Evolutionary conservation across 2,113 vertebrate species (phyloP).

Genomic region (Pelodiscus sinensis): DNA sequence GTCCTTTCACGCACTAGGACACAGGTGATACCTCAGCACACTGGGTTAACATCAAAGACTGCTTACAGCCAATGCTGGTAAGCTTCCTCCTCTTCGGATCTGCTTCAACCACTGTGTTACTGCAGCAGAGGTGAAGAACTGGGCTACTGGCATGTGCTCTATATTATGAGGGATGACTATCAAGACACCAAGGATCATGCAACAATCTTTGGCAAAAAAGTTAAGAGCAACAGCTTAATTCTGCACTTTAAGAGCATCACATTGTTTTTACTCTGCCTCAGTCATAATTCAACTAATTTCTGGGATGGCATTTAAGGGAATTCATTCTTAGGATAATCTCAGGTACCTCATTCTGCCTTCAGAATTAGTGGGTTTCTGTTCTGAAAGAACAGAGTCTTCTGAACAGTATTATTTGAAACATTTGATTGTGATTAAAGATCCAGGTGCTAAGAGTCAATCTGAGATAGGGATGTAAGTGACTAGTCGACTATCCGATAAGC

Average conservation of each 20-base stretch:
- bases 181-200: background rate
- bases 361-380: background rate
- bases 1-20: background rate
- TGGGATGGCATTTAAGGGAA: background rate
- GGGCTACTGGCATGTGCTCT: background rate
- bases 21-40: background rate
- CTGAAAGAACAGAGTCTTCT: background rate
- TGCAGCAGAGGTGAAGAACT: background rate
- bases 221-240: background rate
- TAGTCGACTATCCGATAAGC: no score
- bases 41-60: background rate
- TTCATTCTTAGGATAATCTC: background rate
- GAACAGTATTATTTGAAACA: background rate
- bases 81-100: background rate
- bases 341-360: background rate
- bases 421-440: background rate
- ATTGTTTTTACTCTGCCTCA: no score
- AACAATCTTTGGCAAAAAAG: background rate
- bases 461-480: background rate
- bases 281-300: background rate
- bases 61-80: background rate
- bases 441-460: background rate
- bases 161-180: background rate
- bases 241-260: background rate
- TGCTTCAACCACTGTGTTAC: background rate